A percentile compares a stretch with the other conserved stretches of the same genome.
These are phyloP conservation scores for Zaprionus capensis DNA, from an alignment of 1,140 invertebrate species.

Conservation along the genomic window DNA sequence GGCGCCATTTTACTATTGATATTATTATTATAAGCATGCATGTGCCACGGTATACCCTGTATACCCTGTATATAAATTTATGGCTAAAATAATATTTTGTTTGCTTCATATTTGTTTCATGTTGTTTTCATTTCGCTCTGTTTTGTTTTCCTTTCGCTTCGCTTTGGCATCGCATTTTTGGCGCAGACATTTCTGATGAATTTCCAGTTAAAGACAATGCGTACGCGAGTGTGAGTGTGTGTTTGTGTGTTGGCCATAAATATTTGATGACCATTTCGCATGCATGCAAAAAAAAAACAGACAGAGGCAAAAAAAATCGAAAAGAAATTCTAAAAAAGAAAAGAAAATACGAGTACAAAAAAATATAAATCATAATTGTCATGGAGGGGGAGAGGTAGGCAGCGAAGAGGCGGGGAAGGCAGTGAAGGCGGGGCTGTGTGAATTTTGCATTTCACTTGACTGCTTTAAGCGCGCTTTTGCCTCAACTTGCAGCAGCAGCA, in stretches of 20 bases:
- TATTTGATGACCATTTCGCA: constrained; percentile 47
- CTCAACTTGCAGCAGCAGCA: constrained; percentile 16
- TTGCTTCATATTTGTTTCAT: constrained; percentile 35
- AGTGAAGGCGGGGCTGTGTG: not conserved
- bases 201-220: constrained; percentile 36
- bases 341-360: not conserved
- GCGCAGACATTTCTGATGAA: constrained; percentile 45
- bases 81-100: constrained; percentile 22
- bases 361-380: constrained; percentile 1
- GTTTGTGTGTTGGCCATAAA: constrained; percentile 28
- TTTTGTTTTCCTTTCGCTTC: constrained; percentile 24
- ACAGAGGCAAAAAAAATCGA: not conserved
- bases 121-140: not conserved
- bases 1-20: constrained; percentile 32
- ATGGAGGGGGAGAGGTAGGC: too few relatives aligned
- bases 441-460: constrained; percentile 6
- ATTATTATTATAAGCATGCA: not conserved
- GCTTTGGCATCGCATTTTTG: constrained; percentile 49
- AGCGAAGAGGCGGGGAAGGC: too few relatives aligned
- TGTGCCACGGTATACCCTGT: too few relatives aligned
- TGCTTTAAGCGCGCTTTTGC: constrained; percentile 20
- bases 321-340: not conserved
- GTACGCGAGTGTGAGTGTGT: constrained; percentile 4
- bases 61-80: constrained; percentile 3
- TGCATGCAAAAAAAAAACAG: not conserved